Conservation (phyloP, 1,140 invertebrate genomes). For the Portunus trituberculatus region DNA sequence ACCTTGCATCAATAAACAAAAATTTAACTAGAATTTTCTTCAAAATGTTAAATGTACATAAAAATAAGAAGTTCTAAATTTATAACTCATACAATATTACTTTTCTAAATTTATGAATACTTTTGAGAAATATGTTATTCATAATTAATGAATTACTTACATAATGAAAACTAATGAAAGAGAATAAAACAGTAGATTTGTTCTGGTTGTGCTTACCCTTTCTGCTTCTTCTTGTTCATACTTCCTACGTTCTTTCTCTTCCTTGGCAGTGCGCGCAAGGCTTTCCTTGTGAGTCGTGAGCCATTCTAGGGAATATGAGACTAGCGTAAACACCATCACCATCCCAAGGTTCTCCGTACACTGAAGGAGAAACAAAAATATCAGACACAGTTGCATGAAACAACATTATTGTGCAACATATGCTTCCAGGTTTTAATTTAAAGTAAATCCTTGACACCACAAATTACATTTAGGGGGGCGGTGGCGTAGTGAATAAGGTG, state of each 20-base stretch:
- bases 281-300: slow-evolving; percentile 91
- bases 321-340: slow-evolving; percentile 98
- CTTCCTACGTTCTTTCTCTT: slow-evolving; percentile 85
- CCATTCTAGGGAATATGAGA: slow-evolving; percentile 96
- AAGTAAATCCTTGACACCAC: too few species aligned
- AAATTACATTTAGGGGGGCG: too few species aligned
- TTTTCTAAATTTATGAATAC: too few species aligned
- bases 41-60: too few species aligned
- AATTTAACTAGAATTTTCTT: too few species aligned
- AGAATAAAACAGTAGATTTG: not conserved
- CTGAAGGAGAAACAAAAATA: slow-evolving; percentile 80
- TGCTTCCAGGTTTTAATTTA: too few species aligned
- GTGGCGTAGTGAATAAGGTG: too few species aligned
- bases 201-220: slow-evolving; percentile 83
- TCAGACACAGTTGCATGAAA: not conserved
- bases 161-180: not conserved
- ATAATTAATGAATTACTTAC: not conserved
- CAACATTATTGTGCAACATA: not conserved
- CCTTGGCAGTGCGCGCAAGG: slow-evolving; percentile 87
- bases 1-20: too few species aligned
- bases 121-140: too few species aligned
- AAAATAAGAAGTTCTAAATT: too few species aligned
- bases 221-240: slow-evolving; percentile 93
- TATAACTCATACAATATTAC: too few species aligned
- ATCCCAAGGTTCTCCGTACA: slow-evolving; percentile 95